These are phyloP conservation scores for Syngnathus typhle DNA, from an alignment of 2,113 vertebrate species.

Conservation along the genomic window DNA sequence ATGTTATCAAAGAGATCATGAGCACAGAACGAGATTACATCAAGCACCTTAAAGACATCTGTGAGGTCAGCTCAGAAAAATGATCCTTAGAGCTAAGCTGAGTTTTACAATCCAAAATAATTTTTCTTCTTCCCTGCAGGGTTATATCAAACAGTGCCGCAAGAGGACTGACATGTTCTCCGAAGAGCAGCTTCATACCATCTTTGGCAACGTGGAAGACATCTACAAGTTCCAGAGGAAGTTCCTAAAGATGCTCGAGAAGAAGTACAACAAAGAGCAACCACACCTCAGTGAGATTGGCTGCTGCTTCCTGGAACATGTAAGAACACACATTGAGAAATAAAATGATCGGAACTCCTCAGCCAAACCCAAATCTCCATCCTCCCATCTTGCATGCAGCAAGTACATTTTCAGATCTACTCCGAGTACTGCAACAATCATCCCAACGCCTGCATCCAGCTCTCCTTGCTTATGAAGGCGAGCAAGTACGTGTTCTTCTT, in stretches of 20 bases:
- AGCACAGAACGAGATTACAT: slow-evolving; percentile 95
- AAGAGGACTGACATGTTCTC: slow-evolving; percentile 91
- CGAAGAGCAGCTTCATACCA: slow-evolving; percentile 86
- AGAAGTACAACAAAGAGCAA: slow-evolving; percentile 84
- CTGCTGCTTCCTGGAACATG: slow-evolving; percentile 91
- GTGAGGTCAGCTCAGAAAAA: slow-evolving; percentile 76
- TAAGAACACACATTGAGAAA: slow-evolving; percentile 26
- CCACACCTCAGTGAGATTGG: slow-evolving; percentile 92
- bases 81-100: too few relatives aligned
- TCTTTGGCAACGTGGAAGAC: slow-evolving; percentile 93
- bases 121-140: slow-evolving; percentile 59
- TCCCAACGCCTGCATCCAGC: slow-evolving; percentile 87
- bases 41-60: slow-evolving; percentile 96
- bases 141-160: slow-evolving; percentile 93
- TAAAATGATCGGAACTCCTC: too few relatives aligned
- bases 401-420: slow-evolving; percentile 96
- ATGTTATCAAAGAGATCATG: slow-evolving; percentile 95
- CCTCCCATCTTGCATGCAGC: slow-evolving; percentile 59
- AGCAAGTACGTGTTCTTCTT: slow-evolving; percentile 97
- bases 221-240: slow-evolving; percentile 93
- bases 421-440: slow-evolving; percentile 98
- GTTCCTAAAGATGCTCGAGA: slow-evolving; percentile 87
- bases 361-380: accelerated
- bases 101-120: too few relatives aligned
- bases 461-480: slow-evolving; percentile 84